Percentiles rank a stretch among this genome's conserved stretches.
Evolutionary conservation across 2,888 invertebrate genomes (phyloP).

Genomic region (Cephus rjabovi): DNA sequence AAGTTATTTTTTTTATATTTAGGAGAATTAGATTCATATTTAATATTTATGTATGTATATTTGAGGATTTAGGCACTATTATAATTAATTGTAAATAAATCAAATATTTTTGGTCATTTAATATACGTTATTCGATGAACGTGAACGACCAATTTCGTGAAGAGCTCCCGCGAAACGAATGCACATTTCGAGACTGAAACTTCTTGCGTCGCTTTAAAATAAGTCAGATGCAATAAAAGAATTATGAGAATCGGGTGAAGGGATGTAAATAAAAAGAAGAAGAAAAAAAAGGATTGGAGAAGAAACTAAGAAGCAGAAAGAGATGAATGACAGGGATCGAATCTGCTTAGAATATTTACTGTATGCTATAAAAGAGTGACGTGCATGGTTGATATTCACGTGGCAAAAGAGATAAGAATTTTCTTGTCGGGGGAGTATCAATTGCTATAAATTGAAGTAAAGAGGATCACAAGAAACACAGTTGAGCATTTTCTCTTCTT

Average conservation of each 20-base stretch:
- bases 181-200: background rate
- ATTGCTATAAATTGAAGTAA: constrained; percentile 48
- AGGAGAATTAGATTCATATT: background rate
- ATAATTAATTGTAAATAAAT: background rate
- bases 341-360: background rate
- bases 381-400: background rate
- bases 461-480: constrained; percentile 19
- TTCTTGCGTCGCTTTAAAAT: background rate
- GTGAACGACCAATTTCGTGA: background rate
- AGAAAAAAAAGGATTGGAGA: background rate
- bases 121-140: background rate
- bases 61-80: background rate
- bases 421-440: constrained; percentile 23
- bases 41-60: background rate
- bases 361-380: background rate
- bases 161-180: background rate
- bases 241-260: background rate
- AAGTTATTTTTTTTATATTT: background rate
- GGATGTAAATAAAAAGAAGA: background rate
- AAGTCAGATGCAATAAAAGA: background rate
- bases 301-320: background rate
- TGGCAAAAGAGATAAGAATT: background rate
- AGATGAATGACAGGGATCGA: background rate
- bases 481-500: background rate
- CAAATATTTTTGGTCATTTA: background rate